Base-by-base conservation (phyloP, 2,797 vertebrate genomes). In the Paratrypauchen microcephalus region DNA sequence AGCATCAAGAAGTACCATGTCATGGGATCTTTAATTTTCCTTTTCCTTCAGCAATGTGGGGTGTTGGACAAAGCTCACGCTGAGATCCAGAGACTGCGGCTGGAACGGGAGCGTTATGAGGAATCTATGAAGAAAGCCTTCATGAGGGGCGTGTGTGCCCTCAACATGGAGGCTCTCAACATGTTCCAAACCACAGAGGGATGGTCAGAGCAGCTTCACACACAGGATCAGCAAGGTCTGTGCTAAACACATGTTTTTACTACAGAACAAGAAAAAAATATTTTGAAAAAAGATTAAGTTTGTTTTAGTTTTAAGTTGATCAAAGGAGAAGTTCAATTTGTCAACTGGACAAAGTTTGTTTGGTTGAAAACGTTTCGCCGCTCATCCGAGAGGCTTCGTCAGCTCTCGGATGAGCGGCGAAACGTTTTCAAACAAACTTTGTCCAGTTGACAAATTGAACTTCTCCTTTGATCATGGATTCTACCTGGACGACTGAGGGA, bases 101-200 rank as follows among this genome's bases (percentile, higher is more conserved):
- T 76, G 8, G 96, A 98, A 81, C 93, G 93, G 73, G 96, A 96
- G 5, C 94, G 90, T 1, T 97, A 94, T 71, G 96, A 98, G 83
- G 96, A 96, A 67, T 93, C 95, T 2, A 97, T 98, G 95, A 99
- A 96, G 89, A 99, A 97, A 84, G 97, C 97, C 1, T 97, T 99
- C 81, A 98, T 99, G 98, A 94, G 98, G 67, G 97, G 97, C 0
- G 96, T 99, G 0, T 99, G 98, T 77, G 98, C 97, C 6, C 92
- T 99, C 83, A 99, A 99, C 86, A 92, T 99, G 23, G 98, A 99
- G 90, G 96, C 98, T 66, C 96, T 99, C 87, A 95, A 91, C 76
- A 95, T 99, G 90, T 99, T 99, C 87, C 93, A 97, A 11, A 83
- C 90, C 54, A 83, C 90, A 71, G 95, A 96, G 16, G 87, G 74